Evolutionary conservation across 2,113 vertebrate species (phyloP).

Genomic region (Megaceryle maxima): DNA sequence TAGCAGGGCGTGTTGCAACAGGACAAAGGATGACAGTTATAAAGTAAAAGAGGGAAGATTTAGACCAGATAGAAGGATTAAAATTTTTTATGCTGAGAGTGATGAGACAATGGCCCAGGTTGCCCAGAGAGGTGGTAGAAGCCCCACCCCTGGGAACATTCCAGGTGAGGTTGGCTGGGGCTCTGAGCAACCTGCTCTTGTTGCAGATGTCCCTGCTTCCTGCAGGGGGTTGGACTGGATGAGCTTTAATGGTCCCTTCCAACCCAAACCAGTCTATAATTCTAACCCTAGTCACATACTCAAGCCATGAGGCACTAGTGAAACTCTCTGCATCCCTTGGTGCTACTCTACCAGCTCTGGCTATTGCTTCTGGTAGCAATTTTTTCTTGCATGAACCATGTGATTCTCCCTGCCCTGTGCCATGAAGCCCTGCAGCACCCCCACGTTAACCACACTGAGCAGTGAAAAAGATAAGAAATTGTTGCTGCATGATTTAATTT

Average conservation of each 20-base stretch:
- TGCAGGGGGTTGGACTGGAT: neutral
- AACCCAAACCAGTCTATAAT: neutral
- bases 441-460: neutral
- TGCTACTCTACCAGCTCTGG: neutral
- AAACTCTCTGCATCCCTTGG: fast-evolving
- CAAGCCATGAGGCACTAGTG: neutral
- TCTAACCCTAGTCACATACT: neutral
- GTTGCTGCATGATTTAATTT: neutral
- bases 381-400: neutral
- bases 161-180: neutral
- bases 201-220: neutral
- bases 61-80: neutral
- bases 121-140: neutral
- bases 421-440: neutral
- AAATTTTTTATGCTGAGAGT: neutral
- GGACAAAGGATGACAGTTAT: neutral
- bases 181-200: neutral
- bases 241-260: neutral
- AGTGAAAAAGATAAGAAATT: neutral
- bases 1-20: neutral
- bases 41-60: neutral
- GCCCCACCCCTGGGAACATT: neutral
- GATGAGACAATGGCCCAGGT: neutral
- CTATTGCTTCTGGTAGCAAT: neutral
- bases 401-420: neutral